Evolutionary conservation across 2,113 vertebrate genomes (phyloP), one percentile per base, ranked within the genome.

Genomic region (Procavia capensis): DNA sequence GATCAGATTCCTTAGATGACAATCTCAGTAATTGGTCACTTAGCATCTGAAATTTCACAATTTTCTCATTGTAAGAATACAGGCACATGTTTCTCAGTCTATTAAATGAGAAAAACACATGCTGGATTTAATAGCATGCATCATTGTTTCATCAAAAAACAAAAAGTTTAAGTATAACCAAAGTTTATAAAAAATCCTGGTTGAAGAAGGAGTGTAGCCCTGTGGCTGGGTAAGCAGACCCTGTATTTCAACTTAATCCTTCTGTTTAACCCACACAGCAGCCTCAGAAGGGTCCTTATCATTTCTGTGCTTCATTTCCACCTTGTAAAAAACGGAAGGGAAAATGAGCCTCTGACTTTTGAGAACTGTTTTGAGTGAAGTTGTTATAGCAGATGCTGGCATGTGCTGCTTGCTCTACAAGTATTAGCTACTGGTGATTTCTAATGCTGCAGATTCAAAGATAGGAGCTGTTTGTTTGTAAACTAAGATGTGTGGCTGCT

Each of bases 201-300:
- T 7, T 70, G 10, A 72, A 45, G 0, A 5, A 72, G 19, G 22
- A 19, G 6, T 11, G 13, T 5, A 9, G 2, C 3, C 31, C 41
- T 36, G 3, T 34, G 29, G 4, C 31, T 34, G 27, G 13, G 34
- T n/a, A 27, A 0, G 3, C 19, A 43, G 34, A 22, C 34, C 11
- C 1, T 13, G 9, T 19, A 3, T 22, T 57, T 39, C 50, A 64
- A 47, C 29, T 24, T 9, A 27, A 5, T 17, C 5, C 2, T 43
- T 17, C 6, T 7, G 10, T 34, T n/a, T 9, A 54, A 2, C 3
- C 0, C 5, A 29, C 8, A 17, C 9, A 4, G 0, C 2, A 4
- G 1, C 29, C 85, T n/a, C 10, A 3, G 17, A 36, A 10, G 14
- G 3, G 36, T 61, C 17, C 20, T 17, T 11, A 13, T 50, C 3